A percentile compares a stretch with the other conserved stretches of the same genome.
Evolutionary conservation across 2,797 vertebrate species (phyloP).

Genomic region (Anas bahamensis): DNA sequence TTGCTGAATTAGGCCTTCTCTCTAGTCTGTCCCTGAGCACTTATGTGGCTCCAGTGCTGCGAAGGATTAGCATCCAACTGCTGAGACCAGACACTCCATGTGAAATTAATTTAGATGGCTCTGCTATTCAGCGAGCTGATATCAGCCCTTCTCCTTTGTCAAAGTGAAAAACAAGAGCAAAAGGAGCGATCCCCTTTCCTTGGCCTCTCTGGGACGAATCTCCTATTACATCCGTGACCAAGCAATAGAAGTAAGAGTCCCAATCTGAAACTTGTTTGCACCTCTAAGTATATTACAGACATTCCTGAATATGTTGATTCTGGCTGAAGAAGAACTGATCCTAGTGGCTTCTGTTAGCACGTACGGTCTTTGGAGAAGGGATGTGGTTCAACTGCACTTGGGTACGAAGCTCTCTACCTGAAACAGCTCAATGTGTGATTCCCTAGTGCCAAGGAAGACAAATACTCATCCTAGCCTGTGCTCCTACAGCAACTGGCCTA

Average conservation of each 20-base stretch:
- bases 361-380: background rate
- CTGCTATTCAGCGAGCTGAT: constrained; percentile 10
- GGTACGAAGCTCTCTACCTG: background rate
- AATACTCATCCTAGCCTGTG: background rate
- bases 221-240: constrained; percentile 21
- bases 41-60: background rate
- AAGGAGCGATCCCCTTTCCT: constrained; percentile 10
- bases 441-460: background rate
- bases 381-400: background rate
- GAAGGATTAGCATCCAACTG: constrained; percentile 21
- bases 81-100: constrained; percentile 13
- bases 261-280: constrained; percentile 27
- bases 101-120: constrained; percentile 56
- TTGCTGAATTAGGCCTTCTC: background rate
- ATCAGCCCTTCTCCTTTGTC: background rate
- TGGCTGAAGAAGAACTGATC: constrained; percentile 2
- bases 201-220: constrained; percentile 12
- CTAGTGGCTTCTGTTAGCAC: background rate
- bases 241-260: background rate
- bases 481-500: background rate
- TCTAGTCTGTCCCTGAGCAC: background rate
- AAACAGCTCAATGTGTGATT: background rate
- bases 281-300: background rate
- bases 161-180: constrained; percentile 34
- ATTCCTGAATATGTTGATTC: constrained; percentile 29